Evolutionary conservation across 2,113 vertebrate genomes (phyloP), one percentile per base, ranked within the genome.

Genomic region (Egretta garzetta): DNA sequence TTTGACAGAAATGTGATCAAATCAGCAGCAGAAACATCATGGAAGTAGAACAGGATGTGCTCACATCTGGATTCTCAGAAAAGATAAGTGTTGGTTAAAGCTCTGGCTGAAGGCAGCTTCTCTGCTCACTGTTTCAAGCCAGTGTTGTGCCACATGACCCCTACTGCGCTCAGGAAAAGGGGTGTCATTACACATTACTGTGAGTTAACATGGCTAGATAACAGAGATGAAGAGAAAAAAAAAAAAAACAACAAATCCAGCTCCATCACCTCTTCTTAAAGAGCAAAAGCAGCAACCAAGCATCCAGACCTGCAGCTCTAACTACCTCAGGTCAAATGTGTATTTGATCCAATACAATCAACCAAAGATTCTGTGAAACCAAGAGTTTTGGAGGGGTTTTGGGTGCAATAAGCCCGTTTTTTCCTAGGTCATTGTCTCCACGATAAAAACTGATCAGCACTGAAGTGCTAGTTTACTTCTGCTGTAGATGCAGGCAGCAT

Each of bases 91-190:
- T 2, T 13, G 24, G 53, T 62, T 87, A 70, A 53, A 90, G 43
- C 33, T 45, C 15, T 9, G 30, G 28, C 43, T 83, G 60, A 35
- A 77, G 37, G 16, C 59, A 68, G 72, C 37, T 68, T 55, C 64
- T 52, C 24, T 1, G 0, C 58, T 56, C 35, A 59, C 26, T 0
- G 0, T 59, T 47, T 53, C 67, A 75, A 37, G 39, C 8, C 7
- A 41, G 15, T 6, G 5, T 28, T 6, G 0, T n/a, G n/a, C 49
- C 62, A 74, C 18, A 27, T 0, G 26, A 35, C 30, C 33, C 33
- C 26, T 47, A 12, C 19, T 43, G 37, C 1, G 3, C 45, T 49
- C 28, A 49, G 27, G 35, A 60, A 74, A 63, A 72, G 35, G 37
- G 22, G 55, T n/a, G 17, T 68, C 37, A 2, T 10, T 41, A 49